These are phyloP conservation scores for Colostygia pectinataria DNA, from an alignment of 2,888 invertebrate species.

Conservation along the genomic window DNA sequence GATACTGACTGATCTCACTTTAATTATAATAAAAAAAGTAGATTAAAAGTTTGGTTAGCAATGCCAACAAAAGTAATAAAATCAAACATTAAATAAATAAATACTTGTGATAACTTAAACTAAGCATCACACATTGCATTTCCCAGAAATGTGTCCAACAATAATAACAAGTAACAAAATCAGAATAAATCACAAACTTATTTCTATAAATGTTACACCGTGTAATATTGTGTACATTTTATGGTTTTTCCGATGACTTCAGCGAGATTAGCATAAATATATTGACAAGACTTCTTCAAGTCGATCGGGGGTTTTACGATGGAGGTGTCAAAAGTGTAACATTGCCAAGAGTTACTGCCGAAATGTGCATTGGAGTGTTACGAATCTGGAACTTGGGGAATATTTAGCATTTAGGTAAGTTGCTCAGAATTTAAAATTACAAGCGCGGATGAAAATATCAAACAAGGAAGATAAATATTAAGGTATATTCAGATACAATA, in stretches of 20 bases:
- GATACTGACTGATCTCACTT: too few relatives aligned
- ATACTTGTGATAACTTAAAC: too few relatives aligned
- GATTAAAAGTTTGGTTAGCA: too few relatives aligned
- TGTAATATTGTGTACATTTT: constrained; percentile 24
- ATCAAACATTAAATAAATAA: too few relatives aligned
- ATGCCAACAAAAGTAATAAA: too few relatives aligned
- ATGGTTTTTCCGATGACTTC: constrained; percentile 28
- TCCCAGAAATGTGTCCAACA: background rate
- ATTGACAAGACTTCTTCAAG: constrained; percentile 35
- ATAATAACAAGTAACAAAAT: constrained; percentile 2
- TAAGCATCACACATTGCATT: background rate
- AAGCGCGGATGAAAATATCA: too few relatives aligned
- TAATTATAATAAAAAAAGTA: too few relatives aligned
- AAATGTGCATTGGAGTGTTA: constrained; percentile 11
- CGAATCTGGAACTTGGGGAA: constrained; percentile 24
- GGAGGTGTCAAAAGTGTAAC: constrained; percentile 32
- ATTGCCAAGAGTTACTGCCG: constrained; percentile 5
- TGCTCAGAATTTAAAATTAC: too few relatives aligned
- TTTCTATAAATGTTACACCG: constrained; percentile 8
- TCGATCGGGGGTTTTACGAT: constrained; percentile 51
- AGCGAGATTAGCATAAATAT: constrained; percentile 31
- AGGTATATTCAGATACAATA: too few relatives aligned
- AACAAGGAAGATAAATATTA: too few relatives aligned
- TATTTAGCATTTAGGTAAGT: too few relatives aligned
- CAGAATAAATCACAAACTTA: constrained; percentile 5